These are phyloP conservation scores for Norana najaformis DNA, from an alignment of 2,888 invertebrate genomes.

Conservation along the genomic window DNA sequence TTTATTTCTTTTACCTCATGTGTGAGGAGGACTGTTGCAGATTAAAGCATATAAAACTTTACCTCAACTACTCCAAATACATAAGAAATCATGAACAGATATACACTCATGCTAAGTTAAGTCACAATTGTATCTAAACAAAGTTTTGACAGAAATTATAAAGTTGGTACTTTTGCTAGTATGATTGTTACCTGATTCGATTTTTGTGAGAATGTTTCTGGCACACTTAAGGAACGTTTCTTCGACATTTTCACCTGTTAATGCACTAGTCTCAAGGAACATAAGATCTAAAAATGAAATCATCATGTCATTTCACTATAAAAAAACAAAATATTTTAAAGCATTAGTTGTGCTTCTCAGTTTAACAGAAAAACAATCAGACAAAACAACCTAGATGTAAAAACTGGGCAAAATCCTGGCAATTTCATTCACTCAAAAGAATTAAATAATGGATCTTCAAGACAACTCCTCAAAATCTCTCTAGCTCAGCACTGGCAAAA, in stretches of 20 bases:
- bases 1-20: constrained; percentile 2
- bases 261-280: constrained; percentile 81
- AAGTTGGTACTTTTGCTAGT: background rate
- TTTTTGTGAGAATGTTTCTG: constrained; percentile 79
- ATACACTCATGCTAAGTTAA: background rate
- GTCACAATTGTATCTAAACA: background rate
- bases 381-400: background rate
- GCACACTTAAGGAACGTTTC: constrained; percentile 83
- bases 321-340: background rate
- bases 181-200: constrained; percentile 70
- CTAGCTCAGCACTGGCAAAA: no score
- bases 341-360: background rate
- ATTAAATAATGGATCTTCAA: no score
- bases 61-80: no score
- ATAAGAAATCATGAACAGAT: background rate
- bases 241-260: constrained; percentile 82
- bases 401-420: background rate
- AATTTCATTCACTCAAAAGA: no score
- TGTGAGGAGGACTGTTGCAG: background rate
- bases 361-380: constrained; percentile 8
- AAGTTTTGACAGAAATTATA: background rate
- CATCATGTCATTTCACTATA: background rate
- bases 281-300: constrained; percentile 71
- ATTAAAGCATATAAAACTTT: background rate
- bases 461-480: no score